Evolutionary conservation across 2,797 vertebrate species (phyloP), one percentile per base, ranked within the genome.

Genomic region (Cheirogaleus major): DNA sequence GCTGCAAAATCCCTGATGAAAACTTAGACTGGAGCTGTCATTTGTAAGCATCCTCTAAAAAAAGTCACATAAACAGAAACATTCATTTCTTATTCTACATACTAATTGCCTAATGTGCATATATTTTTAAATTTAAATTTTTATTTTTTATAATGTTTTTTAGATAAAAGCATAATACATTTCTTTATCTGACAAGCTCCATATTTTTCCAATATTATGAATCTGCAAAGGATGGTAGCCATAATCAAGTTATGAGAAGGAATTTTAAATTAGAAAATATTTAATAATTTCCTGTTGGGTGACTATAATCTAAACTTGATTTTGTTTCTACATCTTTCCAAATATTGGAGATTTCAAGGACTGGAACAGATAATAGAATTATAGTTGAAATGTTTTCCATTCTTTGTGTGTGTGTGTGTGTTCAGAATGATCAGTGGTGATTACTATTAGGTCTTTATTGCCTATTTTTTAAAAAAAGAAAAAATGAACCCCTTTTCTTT

Each of bases 341-440:
- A 88, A 80, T 94, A 93, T 27, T 69, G n/a, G 63, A 87, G 55
- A 84, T 85, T 72, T 92, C n/a, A 73, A 88, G 67, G 30, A 70
- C n/a, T 85, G 35, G 12, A 59, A 76, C 55, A 67, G 15, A 43
- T 61, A 45, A 84, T 43, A 67, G 48, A 30, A 65, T 79, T 84
- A 13, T 67, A 50, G 32, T 76, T 27, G 11, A 90, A 89, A 93
- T 35, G 32, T 38, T n/a, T 87, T 75, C 93, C n/a, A 38, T 81
- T 93, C 15, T 57, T 79, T n/a, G 7, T n/a, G 22, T 22, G 4
- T 72, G 8, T 92, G 23, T 69, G 1, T 87, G 18, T 95, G 30
- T 88, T 75, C 57, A 57, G 3, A 59, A 65, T 59, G 45, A 30
- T 22, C 11, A 59, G 1, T 80, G 27, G 18, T 76, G 30, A 38